phyloP scores from a whole-genome alignment of 2,888 invertebrate genomes.

The Dryobota labecula region DNA sequence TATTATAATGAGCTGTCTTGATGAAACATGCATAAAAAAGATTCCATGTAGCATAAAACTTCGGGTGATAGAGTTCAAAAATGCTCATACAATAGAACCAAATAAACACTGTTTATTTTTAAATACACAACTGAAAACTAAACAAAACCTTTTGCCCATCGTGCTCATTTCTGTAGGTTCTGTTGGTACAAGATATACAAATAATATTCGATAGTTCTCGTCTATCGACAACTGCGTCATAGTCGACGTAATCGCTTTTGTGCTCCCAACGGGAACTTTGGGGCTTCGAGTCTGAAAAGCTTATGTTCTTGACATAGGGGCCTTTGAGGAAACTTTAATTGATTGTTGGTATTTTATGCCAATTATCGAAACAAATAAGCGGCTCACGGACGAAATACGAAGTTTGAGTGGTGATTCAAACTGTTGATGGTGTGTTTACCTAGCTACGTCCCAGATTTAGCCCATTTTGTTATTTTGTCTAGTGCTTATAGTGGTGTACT shows the following conservation, averaged over 20 bases:
- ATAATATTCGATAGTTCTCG: slow-evolving; percentile 3
- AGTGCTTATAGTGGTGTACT: not conserved
- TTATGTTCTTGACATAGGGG: not conserved
- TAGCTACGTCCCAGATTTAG: not conserved
- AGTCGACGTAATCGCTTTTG: not conserved
- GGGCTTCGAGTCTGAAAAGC: not conserved
- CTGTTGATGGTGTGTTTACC: not conserved
- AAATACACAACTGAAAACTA: slow-evolving; percentile 4
- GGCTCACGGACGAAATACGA: not conserved
- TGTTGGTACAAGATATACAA: not conserved
- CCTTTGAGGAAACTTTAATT: slow-evolving; percentile 6
- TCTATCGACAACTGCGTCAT: not conserved
- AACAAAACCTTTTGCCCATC: not conserved
- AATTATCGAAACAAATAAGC: not conserved
- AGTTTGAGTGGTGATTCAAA: not conserved
- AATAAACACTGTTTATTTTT: not conserved
- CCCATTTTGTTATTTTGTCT: not conserved
- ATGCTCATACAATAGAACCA: no score
- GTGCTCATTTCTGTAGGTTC: not conserved
- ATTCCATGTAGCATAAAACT: no score
- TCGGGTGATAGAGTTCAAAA: not conserved
- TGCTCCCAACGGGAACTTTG: not conserved
- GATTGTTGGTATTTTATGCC: not conserved
- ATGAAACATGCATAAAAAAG: not conserved
- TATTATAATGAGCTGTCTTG: not conserved